A percentile compares a stretch with the other conserved stretches of the same genome.
These are phyloP conservation scores for Trachops cirrhosus DNA, from an alignment of 2,797 vertebrate genomes.

Conservation along the genomic window DNA sequence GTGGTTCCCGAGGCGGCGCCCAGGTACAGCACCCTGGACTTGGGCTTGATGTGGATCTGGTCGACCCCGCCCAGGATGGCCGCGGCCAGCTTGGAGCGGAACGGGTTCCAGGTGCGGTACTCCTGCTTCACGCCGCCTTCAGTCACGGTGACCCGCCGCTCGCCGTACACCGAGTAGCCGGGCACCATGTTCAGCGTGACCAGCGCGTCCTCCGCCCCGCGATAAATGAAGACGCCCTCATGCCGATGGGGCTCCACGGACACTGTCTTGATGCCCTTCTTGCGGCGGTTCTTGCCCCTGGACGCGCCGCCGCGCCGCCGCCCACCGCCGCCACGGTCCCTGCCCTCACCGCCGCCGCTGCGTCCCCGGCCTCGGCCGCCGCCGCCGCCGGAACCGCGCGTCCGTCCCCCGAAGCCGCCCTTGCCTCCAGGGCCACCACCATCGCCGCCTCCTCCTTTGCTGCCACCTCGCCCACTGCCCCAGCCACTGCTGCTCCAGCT, in stretches of 20 bases:
- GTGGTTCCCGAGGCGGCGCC: slow-evolving; percentile 94
- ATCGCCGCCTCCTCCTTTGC: not conserved
- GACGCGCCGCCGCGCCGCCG: not conserved
- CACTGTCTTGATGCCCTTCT: slow-evolving; percentile 82
- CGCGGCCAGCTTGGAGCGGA: slow-evolving; percentile 92
- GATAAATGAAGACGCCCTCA: slow-evolving; percentile 93
- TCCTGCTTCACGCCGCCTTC: slow-evolving; percentile 89
- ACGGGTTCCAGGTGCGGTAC: slow-evolving; percentile 94
- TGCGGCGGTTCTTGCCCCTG: slow-evolving; percentile 55
- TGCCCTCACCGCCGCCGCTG: not conserved
- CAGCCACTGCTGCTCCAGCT: not conserved
- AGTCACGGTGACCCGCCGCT: slow-evolving; percentile 90
- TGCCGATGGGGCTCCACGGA: slow-evolving; percentile 92
- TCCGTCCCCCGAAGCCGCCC: not conserved
- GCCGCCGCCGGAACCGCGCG: not conserved
- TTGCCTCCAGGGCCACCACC: not conserved
- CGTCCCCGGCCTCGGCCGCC: slow-evolving; percentile 22
- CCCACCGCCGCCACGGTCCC: not conserved
- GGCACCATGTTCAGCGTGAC: slow-evolving; percentile 92
- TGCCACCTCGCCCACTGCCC: not conserved
- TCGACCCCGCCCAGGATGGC: slow-evolving; percentile 94
- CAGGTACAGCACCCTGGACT: slow-evolving; percentile 90
- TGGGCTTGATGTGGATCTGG: slow-evolving; percentile 93
- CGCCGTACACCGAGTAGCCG: slow-evolving; percentile 92
- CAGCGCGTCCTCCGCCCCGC: slow-evolving; percentile 91